Evolutionary conservation across 2,888 invertebrate genomes (phyloP), one percentile per base, ranked within the genome.

Genomic region (Leucophenga maculata): DNA sequence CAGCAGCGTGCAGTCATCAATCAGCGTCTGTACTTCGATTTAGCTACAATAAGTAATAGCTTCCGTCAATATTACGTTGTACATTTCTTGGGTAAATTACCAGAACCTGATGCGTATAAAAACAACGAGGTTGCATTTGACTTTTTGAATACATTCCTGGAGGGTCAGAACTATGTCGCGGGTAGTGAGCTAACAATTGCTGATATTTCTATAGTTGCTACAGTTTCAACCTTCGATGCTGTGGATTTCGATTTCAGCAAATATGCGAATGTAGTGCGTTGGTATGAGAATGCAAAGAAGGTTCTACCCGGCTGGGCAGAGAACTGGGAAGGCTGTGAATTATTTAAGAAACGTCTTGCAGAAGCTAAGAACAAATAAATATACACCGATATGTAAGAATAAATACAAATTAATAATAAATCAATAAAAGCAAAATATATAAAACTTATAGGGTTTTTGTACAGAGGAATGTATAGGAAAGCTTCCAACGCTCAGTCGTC

Each of bases 1-100:
- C 91, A 93, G 78, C 91, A 92, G 71, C 90, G 94, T 26, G 95
- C 94, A 0, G 32, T 93, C 0, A 93, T 96, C n/a, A 94, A 96
- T 87, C 93, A 94, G 82, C 90, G 93, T 65, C 88, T 96, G 46
- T 94, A 92, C 88, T 96, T 95, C 86, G 95, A 96, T 84, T 90
- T 93, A 79, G 94, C 93, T 9, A 93, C 92, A 0, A 88, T 96
- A 6, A 94, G 92, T 87, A 89, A 91, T 66, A 90, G 92, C 77
- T 92, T 94, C 78, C 88, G 89, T 0, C 93, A 93, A 60, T 93
- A 93, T 80, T 93, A 93, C 83, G 90, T 91, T 80, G 92, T 93
- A 39, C 90, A 92, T 79, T 79, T 92, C 8, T 90, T 86, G 0
- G 91, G 89, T 26, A 90, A 91, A 1, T 90, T 90, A 1, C 90